Conservation (phyloP, 2,797 vertebrate genomes). For the Fratercula arctica region DNA sequence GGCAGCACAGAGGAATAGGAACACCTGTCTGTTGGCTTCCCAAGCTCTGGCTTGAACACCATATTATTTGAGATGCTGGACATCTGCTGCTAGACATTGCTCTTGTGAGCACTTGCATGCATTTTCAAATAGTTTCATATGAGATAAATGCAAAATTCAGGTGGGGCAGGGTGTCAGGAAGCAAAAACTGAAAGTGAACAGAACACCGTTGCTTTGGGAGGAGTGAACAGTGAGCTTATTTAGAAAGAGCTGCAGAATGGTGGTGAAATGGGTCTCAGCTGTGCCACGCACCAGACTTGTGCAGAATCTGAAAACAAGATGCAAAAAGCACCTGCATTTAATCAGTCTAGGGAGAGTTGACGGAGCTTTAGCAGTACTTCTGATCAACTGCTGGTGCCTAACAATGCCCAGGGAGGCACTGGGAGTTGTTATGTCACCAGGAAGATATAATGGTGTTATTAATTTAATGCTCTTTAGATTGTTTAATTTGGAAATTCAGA, state of each 20-base stretch:
- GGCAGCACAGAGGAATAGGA: background rate
- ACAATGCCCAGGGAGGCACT: background rate
- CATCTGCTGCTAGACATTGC: background rate
- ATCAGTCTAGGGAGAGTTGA: background rate
- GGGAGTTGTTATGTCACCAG: background rate
- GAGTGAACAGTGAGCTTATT: background rate
- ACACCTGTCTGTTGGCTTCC: conserved; percentile 23
- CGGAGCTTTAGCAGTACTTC: background rate
- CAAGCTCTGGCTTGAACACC: background rate
- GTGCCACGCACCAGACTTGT: background rate
- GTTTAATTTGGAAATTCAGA: conserved; percentile 34
- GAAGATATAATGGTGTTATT: conserved; percentile 10
- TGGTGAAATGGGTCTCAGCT: conserved; percentile 9
- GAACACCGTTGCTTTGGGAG: background rate
- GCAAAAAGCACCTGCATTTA: conserved; percentile 40
- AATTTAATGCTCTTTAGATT: conserved; percentile 25
- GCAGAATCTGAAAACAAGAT: conserved; percentile 9
- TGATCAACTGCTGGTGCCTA: background rate
- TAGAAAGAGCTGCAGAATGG: background rate
- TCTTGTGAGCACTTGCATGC: background rate
- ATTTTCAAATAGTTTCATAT: background rate
- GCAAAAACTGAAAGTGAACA: background rate
- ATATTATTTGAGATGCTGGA: background rate
- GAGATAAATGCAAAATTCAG: background rate
- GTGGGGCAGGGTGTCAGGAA: background rate